Percentiles rank a stretch among this genome's conserved stretches.
phyloP scores from a whole-genome alignment of 2,113 vertebrate genomes.

The Neopipo cinnamomea region DNA sequence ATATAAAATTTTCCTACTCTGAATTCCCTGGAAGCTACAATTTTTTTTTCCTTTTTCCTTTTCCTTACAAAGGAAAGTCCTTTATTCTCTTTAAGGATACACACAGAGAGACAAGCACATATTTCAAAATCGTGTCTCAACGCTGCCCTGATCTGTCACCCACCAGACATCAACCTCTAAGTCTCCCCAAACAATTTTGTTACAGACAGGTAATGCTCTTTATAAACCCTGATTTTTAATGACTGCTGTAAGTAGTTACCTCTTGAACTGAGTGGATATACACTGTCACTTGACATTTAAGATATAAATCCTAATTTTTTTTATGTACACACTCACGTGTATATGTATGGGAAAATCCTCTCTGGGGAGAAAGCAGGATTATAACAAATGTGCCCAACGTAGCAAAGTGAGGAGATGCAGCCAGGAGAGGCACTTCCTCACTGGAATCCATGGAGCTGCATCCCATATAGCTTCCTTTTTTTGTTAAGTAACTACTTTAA shows the following conservation, averaged over 20 bases:
- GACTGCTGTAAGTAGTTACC: background rate
- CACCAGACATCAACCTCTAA: background rate
- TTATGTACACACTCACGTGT: background rate
- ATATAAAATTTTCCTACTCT: background rate
- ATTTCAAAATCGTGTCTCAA: background rate
- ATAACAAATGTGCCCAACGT: background rate
- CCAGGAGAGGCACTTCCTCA: background rate
- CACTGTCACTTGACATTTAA: background rate
- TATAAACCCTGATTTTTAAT: background rate
- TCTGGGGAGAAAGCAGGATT: background rate
- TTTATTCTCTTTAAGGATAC: background rate
- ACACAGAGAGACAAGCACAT: background rate
- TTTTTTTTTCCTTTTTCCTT: background rate
- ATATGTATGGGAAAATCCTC: background rate
- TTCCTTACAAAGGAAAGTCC: background rate
- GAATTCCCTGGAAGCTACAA: background rate
- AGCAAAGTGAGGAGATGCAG: background rate
- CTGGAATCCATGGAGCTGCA: background rate
- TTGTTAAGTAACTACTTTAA: background rate
- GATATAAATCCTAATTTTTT: background rate
- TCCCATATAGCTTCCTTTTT: background rate
- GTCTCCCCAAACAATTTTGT: background rate
- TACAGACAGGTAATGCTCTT: background rate
- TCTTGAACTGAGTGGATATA: background rate
- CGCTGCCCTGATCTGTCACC: background rate